Evolutionary conservation across 2,113 vertebrate genomes (phyloP), one percentile per base, ranked within the genome.

Genomic region (Pampusana beccarii): DNA sequence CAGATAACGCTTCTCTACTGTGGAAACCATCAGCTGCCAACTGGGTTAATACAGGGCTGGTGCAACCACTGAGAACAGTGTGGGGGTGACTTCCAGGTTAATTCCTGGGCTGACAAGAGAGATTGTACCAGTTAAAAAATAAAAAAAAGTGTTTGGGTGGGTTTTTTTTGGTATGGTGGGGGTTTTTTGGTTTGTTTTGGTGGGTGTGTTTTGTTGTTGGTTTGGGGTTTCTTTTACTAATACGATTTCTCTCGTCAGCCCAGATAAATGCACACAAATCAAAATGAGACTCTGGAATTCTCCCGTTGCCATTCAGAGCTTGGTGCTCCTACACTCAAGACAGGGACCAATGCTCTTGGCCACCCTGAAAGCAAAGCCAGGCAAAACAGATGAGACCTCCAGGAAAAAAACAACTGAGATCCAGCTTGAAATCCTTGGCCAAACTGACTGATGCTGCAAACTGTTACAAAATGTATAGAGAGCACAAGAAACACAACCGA

Each of bases 381-480:
- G 77, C 36, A 62, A 15, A 80, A 31, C 36, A 58, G 54, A 25
- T 0, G 2, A 82, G 57, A 53, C 13, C 44, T 40, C 14, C 20
- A 40, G 58, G 21, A 66, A 81, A 73, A 72, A 42, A 24, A 25
- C 44, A 82, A 73, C 4, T 7, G 19, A 57, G 18, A 31, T 14
- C 34, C 8, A 48, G 13, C 58, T 54, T 23, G 33, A 83, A 82
- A 92, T 44, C 54, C 51, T 36, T 33, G 29, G 46, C 28, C 64
- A 73, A 82, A 46, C 25, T 9, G 10, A 72, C 29, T 54, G 71
- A 80, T 61, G 44, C 62, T 73, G 36, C 58, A n/a, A 61, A 54
- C 16, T 28, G 40, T 12, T 25, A 33, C 6, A 61, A 90, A 91
- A 64, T 0, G 0, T 6, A 64, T 8, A 33, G 0, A 4, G 36